phyloP scores from a whole-genome alignment of 1,140 invertebrate species.

The Diabrotica undecimpunctata region DNA sequence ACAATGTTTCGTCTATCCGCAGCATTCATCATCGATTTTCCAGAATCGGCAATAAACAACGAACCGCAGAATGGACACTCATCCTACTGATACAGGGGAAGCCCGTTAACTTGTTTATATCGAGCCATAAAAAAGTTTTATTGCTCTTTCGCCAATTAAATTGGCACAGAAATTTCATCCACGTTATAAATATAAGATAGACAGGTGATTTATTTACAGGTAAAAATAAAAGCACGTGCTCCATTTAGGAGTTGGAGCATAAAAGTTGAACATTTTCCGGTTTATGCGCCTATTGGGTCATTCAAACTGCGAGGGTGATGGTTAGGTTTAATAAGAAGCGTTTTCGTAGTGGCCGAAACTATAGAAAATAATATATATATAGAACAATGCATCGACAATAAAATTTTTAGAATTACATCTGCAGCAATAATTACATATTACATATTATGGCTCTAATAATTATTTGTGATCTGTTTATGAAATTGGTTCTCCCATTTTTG shows the following conservation, averaged over 20 bases:
- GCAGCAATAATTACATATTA: too few relatives aligned
- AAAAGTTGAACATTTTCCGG: background rate
- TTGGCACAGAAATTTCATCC: background rate
- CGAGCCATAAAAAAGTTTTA: background rate
- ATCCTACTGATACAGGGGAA: background rate
- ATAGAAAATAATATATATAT: too few relatives aligned
- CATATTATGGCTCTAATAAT: too few relatives aligned
- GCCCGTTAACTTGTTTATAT: constrained; percentile 2
- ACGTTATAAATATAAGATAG: background rate
- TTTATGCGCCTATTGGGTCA: background rate
- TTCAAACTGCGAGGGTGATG: background rate
- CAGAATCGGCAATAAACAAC: background rate
- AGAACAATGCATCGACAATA: too few relatives aligned
- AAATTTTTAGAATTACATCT: too few relatives aligned
- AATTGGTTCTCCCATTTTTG: too few relatives aligned
- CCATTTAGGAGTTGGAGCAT: background rate
- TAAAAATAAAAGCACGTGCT: background rate
- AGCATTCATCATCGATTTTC: background rate
- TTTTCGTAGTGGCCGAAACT: too few relatives aligned
- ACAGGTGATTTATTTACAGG: constrained; percentile 2
- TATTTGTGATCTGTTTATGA: too few relatives aligned
- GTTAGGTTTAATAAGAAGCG: too few relatives aligned
- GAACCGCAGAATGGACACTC: background rate
- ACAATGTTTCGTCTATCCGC: background rate
- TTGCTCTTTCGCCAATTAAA: constrained; percentile 2